Evolutionary conservation across 2,113 vertebrate species (phyloP).

Genomic region (Pygoscelis adeliae): DNA sequence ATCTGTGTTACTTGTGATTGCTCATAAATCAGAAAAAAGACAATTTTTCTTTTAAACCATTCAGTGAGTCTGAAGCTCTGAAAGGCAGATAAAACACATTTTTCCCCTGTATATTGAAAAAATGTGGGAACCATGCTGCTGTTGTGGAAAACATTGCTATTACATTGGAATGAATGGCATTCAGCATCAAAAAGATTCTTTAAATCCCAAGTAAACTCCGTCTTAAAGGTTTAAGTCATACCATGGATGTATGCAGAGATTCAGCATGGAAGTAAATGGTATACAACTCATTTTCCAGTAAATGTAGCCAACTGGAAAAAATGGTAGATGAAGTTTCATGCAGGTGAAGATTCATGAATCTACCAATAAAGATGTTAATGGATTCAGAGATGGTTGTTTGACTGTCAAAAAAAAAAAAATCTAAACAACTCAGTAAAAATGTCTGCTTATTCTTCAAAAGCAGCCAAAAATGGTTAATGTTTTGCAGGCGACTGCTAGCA

Average conservation of each 20-base stretch:
- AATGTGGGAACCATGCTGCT: not conserved
- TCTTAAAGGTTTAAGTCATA: not conserved
- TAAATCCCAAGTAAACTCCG: not conserved
- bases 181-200: not conserved
- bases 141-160: not conserved
- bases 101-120: not conserved
- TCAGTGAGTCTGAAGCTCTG: not conserved
- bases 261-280: not conserved
- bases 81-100: not conserved
- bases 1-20: not conserved
- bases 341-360: not conserved
- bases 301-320: not conserved
- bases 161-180: not conserved
- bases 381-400: not conserved
- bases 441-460: not conserved
- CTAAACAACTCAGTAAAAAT: not conserved
- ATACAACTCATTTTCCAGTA: not conserved
- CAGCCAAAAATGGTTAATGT: not conserved
- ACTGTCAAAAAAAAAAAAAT: no score
- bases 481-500: not conserved
- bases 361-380: not conserved
- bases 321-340: not conserved
- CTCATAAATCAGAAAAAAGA: not conserved
- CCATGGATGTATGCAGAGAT: not conserved
- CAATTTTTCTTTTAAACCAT: not conserved